Evolutionary conservation across 2,113 vertebrate genomes (phyloP).

Genomic region (Bujurquina vittata): DNA sequence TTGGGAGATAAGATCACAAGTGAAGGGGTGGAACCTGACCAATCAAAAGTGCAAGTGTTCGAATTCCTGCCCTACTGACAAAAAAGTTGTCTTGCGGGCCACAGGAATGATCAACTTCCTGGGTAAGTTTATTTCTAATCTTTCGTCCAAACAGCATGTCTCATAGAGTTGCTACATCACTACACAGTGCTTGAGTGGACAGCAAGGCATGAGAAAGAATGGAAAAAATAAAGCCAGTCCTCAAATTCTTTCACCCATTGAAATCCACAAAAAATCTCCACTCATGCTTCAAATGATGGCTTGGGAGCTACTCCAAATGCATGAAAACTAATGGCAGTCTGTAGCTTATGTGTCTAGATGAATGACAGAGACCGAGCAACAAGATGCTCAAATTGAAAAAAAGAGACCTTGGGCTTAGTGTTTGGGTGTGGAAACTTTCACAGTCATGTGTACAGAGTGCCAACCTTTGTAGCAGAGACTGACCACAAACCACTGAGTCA

Average conservation of each 20-base stretch:
- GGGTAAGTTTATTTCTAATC: background rate
- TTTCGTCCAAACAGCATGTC: background rate
- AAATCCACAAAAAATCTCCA: background rate
- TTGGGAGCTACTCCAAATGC: background rate
- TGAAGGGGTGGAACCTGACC: too few relatives aligned
- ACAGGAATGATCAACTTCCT: background rate
- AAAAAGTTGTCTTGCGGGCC: too few relatives aligned
- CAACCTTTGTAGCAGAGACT: background rate
- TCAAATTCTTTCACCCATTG: background rate
- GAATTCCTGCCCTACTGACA: too few relatives aligned
- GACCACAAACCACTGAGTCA: background rate
- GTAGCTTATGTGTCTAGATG: background rate
- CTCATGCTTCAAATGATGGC: background rate
- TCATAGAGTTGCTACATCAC: background rate
- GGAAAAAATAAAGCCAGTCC: background rate
- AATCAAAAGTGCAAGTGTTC: too few relatives aligned
- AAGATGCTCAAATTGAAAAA: conserved; percentile 7
- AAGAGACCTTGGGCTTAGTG: background rate
- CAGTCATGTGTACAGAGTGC: background rate
- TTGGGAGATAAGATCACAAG: too few relatives aligned
- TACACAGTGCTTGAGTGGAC: background rate
- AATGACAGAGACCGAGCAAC: background rate
- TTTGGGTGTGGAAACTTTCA: conserved; percentile 1
- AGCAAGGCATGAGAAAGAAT: background rate
- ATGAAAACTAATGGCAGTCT: background rate